Conservation (phyloP, 2,797 vertebrate genomes). For the Phyllotis vaccarum region DNA sequence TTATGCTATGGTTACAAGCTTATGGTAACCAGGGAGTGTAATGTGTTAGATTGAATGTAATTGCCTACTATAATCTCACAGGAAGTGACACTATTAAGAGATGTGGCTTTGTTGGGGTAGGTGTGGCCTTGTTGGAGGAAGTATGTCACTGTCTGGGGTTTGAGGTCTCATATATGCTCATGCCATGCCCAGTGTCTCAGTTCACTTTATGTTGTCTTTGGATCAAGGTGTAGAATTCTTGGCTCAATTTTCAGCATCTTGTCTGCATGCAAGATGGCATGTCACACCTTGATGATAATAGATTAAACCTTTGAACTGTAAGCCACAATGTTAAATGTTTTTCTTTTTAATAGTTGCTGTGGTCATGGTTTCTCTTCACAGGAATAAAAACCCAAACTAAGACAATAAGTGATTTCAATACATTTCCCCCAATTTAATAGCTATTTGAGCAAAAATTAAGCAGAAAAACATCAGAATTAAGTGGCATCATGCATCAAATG, state of each 20-base stretch:
- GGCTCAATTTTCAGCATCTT: not conserved
- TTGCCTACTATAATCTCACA: not conserved
- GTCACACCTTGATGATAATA: not conserved
- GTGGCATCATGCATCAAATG: not conserved
- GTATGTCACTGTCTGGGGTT: not conserved
- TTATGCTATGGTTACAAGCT: too few relatives aligned
- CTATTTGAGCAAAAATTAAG: not conserved
- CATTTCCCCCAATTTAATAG: not conserved
- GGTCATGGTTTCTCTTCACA: not conserved
- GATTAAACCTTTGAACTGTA: not conserved
- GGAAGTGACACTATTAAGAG: not conserved
- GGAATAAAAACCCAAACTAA: not conserved
- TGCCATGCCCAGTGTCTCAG: not conserved
- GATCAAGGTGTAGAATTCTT: not conserved
- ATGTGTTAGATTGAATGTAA: not conserved
- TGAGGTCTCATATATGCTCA: not conserved
- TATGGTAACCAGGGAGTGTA: too few relatives aligned
- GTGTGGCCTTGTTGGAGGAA: not conserved
- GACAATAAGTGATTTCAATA: not conserved
- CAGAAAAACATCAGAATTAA: not conserved
- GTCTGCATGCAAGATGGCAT: not conserved
- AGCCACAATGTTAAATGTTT: not conserved
- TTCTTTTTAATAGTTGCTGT: not conserved
- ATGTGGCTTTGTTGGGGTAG: not conserved
- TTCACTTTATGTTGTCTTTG: not conserved